Conservation (phyloP, 2,888 invertebrate species). For the Scrobipalpa costella region DNA sequence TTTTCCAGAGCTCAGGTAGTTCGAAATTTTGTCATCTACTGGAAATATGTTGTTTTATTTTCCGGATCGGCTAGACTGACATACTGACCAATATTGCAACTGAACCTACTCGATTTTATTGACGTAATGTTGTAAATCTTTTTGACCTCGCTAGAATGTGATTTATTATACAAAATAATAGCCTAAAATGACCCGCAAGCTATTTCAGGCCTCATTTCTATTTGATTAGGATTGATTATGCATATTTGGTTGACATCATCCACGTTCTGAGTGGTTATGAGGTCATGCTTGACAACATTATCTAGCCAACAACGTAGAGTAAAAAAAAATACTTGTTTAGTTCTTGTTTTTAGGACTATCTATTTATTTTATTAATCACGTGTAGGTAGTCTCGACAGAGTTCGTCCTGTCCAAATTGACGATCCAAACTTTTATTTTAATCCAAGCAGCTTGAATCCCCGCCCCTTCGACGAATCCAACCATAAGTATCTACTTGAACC, state of each 20-base stretch:
- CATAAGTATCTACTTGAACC: too few species aligned
- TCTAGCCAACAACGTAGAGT: neutral
- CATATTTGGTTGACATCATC: constrained; percentile 18
- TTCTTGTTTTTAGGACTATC: neutral
- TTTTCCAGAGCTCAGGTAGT: neutral
- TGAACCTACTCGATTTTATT: too few species aligned
- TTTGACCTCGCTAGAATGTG: neutral
- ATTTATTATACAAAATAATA: constrained; percentile 4
- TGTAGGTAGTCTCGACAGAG: neutral
- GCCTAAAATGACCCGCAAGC: constrained; percentile 8
- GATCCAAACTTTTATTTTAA: too few species aligned
- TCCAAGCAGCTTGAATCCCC: too few species aligned
- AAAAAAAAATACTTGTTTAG: neutral
- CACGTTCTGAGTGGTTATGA: neutral
- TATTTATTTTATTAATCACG: neutral
- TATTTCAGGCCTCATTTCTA: constrained; percentile 11
- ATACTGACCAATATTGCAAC: too few species aligned
- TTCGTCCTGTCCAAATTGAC: too few species aligned
- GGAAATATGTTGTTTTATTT: neutral
- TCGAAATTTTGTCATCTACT: neutral
- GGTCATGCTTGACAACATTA: constrained; percentile 17
- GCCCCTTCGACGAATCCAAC: too few species aligned
- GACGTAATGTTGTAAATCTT: too few species aligned
- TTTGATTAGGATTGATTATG: constrained; percentile 18
- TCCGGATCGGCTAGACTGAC: neutral